These are phyloP conservation scores for Hirundo rustica DNA, from an alignment of 2,797 vertebrate species.

Conservation along the genomic window DNA sequence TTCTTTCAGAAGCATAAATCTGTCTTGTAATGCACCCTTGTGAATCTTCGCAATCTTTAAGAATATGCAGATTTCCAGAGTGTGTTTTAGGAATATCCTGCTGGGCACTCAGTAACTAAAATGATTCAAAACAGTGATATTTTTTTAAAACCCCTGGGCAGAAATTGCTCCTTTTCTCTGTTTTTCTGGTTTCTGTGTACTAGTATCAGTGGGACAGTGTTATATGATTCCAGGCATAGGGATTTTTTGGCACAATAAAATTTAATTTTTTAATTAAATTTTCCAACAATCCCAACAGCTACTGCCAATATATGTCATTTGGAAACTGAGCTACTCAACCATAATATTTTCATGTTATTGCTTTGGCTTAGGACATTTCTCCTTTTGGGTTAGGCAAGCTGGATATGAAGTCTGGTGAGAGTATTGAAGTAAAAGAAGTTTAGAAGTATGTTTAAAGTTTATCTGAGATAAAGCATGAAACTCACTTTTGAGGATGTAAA, in stretches of 20 bases:
- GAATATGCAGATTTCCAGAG: neutral
- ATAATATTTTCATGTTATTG: constrained; percentile 32
- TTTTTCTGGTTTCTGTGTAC: neutral
- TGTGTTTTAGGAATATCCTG: neutral
- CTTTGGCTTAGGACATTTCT: neutral
- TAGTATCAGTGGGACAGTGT: neutral
- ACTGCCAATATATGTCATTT: constrained; percentile 25
- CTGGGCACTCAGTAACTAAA: neutral
- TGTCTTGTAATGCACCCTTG: neutral
- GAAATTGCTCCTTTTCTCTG: neutral
- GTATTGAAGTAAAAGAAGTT: neutral
- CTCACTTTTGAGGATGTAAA: neutral
- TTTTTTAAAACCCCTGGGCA: neutral
- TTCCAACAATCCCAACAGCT: neutral
- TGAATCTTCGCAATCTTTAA: neutral
- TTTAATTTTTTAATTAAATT: constrained; percentile 11
- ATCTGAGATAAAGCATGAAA: neutral
- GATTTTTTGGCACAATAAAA: neutral
- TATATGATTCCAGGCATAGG: neutral
- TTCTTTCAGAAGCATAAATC: neutral
- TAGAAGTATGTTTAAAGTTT: neutral
- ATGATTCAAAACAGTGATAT: neutral
- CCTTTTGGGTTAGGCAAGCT: neutral
- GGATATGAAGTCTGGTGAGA: neutral
- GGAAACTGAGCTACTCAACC: neutral